phyloP scores from a whole-genome alignment of 2,888 invertebrate genomes.

The Catocala fraxini region DNA sequence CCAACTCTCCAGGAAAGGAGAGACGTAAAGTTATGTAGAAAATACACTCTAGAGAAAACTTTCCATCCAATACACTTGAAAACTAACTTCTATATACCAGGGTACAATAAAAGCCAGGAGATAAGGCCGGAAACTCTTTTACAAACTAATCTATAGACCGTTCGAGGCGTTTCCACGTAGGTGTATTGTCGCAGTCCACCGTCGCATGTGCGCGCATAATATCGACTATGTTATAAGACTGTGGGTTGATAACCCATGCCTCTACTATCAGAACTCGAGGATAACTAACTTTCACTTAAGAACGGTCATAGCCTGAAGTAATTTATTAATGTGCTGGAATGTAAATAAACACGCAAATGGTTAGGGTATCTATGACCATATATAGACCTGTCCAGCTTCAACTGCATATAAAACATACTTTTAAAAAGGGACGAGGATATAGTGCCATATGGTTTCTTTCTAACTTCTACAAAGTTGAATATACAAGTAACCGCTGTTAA shows the following conservation, averaged over 20 bases:
- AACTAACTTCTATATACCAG: neutral
- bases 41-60: neutral
- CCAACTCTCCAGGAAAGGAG: no score
- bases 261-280: neutral
- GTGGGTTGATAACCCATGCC: neutral
- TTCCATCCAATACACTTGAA: neutral
- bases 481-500: no score
- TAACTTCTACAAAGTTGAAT: no score
- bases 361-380: no score
- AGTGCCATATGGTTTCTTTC: no score
- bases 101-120: neutral
- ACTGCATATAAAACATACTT: no score
- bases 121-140: neutral
- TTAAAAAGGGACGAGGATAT: no score
- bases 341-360: no score
- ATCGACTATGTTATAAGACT: neutral
- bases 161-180: neutral
- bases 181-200: neutral
- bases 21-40: neutral
- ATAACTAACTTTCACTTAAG: neutral
- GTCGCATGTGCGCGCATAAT: constrained; percentile 1
- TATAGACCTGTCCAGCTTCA: no score
- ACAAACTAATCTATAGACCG: neutral
- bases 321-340: no score
- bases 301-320: no score